These are phyloP conservation scores for Adoxophyes honmai DNA, from an alignment of 1,140 invertebrate genomes.

Conservation along the genomic window DNA sequence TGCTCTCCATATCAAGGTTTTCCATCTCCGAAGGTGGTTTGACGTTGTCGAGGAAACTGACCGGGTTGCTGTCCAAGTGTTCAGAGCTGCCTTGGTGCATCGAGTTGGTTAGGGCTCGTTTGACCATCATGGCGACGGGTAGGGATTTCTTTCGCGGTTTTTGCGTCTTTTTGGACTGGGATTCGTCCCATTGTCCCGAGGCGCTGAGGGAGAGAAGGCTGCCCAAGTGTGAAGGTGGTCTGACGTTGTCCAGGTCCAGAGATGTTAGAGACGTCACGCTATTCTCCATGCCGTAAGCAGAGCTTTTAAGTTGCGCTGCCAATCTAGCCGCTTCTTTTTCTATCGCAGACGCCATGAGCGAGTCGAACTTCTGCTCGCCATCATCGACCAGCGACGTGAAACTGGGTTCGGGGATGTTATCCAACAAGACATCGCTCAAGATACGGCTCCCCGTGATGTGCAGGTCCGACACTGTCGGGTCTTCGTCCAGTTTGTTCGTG, in stretches of 20 bases:
- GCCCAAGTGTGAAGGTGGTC: slow-evolving; percentile 87
- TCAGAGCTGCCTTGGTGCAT: slow-evolving; percentile 80
- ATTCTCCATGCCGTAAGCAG: slow-evolving; percentile 73
- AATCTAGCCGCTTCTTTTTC: slow-evolving; percentile 85
- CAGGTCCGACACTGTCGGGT: slow-evolving; percentile 3
- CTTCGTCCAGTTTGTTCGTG: slow-evolving; percentile 49
- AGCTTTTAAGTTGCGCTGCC: slow-evolving; percentile 79
- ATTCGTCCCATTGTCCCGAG: slow-evolving; percentile 71
- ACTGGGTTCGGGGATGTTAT: slow-evolving; percentile 49
- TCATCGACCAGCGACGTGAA: slow-evolving; percentile 53
- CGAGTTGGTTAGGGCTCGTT: slow-evolving; percentile 81
- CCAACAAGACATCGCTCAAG: slow-evolving; percentile 37
- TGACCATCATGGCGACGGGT: slow-evolving; percentile 83
- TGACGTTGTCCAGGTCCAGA: slow-evolving; percentile 85
- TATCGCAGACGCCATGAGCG: slow-evolving; percentile 72
- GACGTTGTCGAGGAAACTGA: slow-evolving; percentile 84
- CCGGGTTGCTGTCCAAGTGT: slow-evolving; percentile 77
- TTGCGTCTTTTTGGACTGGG: slow-evolving; percentile 54
- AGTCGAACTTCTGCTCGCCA: slow-evolving; percentile 55
- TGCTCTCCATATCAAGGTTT: slow-evolving; percentile 87
- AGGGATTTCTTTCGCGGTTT: slow-evolving; percentile 80
- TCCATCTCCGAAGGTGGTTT: slow-evolving; percentile 91
- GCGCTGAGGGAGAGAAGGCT: slow-evolving; percentile 81
- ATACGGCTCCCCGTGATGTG: slow-evolving; percentile 25
- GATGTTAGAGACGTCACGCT: slow-evolving; percentile 75